phyloP scores from a whole-genome alignment of 2,888 invertebrate genomes.

The Diloba caeruleocephala region DNA sequence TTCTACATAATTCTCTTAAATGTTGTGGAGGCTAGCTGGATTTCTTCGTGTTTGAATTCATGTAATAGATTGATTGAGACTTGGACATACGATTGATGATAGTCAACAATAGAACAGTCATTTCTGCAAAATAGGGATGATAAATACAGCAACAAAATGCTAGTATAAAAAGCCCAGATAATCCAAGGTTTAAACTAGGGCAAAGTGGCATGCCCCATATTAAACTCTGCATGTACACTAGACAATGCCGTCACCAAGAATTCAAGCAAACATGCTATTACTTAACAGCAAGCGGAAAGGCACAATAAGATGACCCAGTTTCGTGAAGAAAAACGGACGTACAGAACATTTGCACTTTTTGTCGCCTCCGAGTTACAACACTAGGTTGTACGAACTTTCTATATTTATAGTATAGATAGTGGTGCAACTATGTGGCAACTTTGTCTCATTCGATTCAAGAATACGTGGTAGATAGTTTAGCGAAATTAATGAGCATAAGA shows the following conservation, averaged over 20 bases:
- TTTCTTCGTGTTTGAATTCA: too few species aligned
- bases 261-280: conserved; percentile 50
- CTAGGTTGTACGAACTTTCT: conserved; percentile 21
- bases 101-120: too few species aligned
- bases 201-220: conserved; percentile 2
- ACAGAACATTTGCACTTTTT: conserved; percentile 65
- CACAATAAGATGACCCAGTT: conserved; percentile 66
- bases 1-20: too few species aligned
- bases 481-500: too few species aligned
- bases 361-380: conserved; percentile 43
- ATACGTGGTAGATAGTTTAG: conserved; percentile 5
- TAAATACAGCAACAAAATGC: too few species aligned
- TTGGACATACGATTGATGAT: too few species aligned
- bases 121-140: too few species aligned
- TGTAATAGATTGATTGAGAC: too few species aligned
- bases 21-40: too few species aligned
- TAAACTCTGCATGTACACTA: conserved; percentile 2
- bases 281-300: conserved; percentile 56
- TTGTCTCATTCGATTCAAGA: conserved; percentile 16
- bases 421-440: conserved; percentile 18
- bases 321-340: conserved; percentile 56
- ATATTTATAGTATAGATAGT: conserved; percentile 13
- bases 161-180: too few species aligned
- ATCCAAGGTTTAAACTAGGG: not conserved
- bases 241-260: conserved; percentile 40